Evolutionary conservation across 2,113 vertebrate species (phyloP), one percentile per base, ranked within the genome.

Genomic region (Perccottus glenii): DNA sequence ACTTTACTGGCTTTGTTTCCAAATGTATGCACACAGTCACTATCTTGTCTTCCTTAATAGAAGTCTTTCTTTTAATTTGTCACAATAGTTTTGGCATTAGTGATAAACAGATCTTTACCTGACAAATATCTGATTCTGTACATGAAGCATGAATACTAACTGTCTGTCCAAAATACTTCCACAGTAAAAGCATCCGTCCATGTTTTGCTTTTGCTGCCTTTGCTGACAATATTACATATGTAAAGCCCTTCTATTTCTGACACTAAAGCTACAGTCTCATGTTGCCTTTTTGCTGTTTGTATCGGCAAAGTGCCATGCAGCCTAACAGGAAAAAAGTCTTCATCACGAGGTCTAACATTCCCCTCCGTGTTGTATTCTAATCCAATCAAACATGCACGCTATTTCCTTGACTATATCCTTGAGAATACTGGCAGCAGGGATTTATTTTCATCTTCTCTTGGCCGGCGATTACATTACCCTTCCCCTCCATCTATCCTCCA

Each of bases 331-430:
- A 62, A 3, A 33, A 56, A 44, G 9, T 40, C 27, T 11, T 55
- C 60, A 55, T 59, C 43, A 53, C 43, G n/a, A 19, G 38, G 11
- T 42, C 36, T 70, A 15, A 44, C 35, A 64, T 75, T 70, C 51
- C 59, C 65, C 75, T 60, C 73, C 48, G 60, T 64, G 68, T 69
- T 78, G 36, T 73, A 66, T 66, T 66, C 46, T 74, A 67, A 84
- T 85, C 73, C 46, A 62, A 83, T 90, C 64, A 72, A 57, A 42
- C 66, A 12, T 51, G 59, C 15, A 19, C 55, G 10, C 45, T 64
- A 60, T 63, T 76, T 79, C 61, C 70, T 71, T 72, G 27, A 12
- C 60, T 51, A 3, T 67, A 53, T 71, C 70, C 49, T 83, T 77
- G 66, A 72, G 68, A 63, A 70, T 33, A 48, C 44, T 60, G 44